Percentiles rank a stretch among this genome's conserved stretches.
Evolutionary conservation across 2,797 vertebrate genomes (phyloP).

Genomic region (Naso thynnoides): DNA sequence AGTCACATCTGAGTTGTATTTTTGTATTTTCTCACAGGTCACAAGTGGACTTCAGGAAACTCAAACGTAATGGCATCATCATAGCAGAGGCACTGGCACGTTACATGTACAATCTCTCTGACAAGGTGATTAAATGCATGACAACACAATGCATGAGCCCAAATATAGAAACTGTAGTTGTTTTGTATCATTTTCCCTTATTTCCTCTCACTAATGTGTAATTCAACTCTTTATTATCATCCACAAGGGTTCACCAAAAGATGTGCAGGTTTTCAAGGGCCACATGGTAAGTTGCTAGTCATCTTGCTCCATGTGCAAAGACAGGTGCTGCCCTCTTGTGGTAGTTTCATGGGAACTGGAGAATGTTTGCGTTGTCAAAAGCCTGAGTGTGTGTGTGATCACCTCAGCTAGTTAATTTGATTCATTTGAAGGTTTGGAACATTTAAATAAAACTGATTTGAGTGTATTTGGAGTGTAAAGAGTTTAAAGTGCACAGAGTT

Average conservation of each 20-base stretch:
- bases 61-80: constrained; percentile 84
- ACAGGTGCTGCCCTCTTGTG: constrained; percentile 65
- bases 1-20: background rate
- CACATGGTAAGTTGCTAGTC: constrained; percentile 80
- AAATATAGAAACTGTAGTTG: background rate
- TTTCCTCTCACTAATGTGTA: background rate
- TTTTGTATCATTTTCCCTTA: background rate
- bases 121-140: constrained; percentile 76
- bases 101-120: constrained; percentile 86
- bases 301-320: constrained; percentile 6
- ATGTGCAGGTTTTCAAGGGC: constrained; percentile 85
- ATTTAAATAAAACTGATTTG: background rate
- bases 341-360: constrained; percentile 40
- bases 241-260: constrained; percentile 81
- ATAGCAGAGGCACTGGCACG: constrained; percentile 84
- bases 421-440: background rate
- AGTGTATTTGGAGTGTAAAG: background rate
- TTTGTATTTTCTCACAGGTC: constrained; percentile 67
- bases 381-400: no score
- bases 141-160: background rate
- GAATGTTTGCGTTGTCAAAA: background rate
- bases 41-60: constrained; percentile 84
- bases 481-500: no score
- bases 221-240: constrained; percentile 28
- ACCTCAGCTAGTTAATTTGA: background rate